Evolutionary conservation across 2,888 invertebrate species (phyloP).

Genomic region (Subacronicta megacephala): DNA sequence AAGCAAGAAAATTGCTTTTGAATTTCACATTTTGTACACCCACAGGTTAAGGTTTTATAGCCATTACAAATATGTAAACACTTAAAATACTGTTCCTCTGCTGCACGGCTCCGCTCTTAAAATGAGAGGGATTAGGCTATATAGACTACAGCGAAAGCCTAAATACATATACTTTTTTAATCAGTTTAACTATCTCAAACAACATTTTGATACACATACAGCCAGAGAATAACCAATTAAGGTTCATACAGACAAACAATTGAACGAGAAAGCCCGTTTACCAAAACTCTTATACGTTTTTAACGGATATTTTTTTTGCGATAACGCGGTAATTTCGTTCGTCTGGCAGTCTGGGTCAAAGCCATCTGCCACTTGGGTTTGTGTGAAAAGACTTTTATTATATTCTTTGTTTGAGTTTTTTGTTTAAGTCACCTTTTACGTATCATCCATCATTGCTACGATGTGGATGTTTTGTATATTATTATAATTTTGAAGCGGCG

Average conservation of each 20-base stretch:
- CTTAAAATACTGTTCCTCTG: too few relatives aligned
- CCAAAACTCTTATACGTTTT: slow-evolving; percentile 24
- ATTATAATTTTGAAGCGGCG: too few relatives aligned
- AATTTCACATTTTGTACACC: too few relatives aligned
- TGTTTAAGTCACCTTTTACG: neutral
- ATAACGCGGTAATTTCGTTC: slow-evolving; percentile 33
- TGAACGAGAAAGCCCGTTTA: slow-evolving; percentile 15
- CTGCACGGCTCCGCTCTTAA: too few relatives aligned
- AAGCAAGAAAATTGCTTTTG: too few relatives aligned
- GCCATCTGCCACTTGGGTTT: slow-evolving; percentile 30
- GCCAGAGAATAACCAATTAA: too few relatives aligned
- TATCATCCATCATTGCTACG: slow-evolving; percentile 2
- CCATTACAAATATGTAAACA: too few relatives aligned
- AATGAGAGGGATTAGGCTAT: too few relatives aligned
- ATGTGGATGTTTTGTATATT: neutral
- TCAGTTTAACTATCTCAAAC: too few relatives aligned
- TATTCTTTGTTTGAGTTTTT: slow-evolving; percentile 16
- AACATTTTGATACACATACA: neutral
- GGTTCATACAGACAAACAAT: neutral
- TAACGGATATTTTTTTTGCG: slow-evolving; percentile 21
- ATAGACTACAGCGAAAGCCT: too few relatives aligned
- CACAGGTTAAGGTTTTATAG: too few relatives aligned
- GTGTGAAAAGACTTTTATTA: slow-evolving; percentile 23
- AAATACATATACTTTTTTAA: too few relatives aligned
- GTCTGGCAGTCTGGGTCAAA: slow-evolving; percentile 52